These are phyloP conservation scores for Coccyzus lansbergi DNA, from an alignment of 2,797 vertebrate species.

Conservation along the genomic window DNA sequence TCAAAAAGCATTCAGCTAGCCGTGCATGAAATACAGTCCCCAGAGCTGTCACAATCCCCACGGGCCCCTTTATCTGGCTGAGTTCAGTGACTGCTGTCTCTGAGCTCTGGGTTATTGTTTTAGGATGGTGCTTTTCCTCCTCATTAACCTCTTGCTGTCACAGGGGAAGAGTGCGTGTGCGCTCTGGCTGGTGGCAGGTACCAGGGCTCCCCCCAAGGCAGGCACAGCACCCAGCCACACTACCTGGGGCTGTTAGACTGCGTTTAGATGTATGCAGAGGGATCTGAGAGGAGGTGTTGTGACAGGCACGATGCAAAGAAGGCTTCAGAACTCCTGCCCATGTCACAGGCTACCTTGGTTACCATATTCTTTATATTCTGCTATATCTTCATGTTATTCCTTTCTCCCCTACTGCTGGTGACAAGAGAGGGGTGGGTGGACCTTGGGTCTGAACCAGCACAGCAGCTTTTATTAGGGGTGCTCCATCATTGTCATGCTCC, in stretches of 20 bases:
- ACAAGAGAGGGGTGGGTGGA: not conserved
- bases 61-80: slow-evolving; percentile 52
- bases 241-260: not conserved
- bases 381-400: not conserved
- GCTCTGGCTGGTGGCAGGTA: not conserved
- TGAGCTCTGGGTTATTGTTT: slow-evolving; percentile 50
- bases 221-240: accelerated
- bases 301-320: not conserved
- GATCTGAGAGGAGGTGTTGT: not conserved
- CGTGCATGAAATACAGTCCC: slow-evolving; percentile 63
- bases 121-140: slow-evolving; percentile 56
- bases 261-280: accelerated
- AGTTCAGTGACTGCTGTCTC: slow-evolving; percentile 51
- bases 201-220: not conserved
- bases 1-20: slow-evolving; percentile 57
- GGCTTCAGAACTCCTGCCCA: not conserved
- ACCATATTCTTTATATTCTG: not conserved
- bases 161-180: not conserved
- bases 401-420: not conserved
- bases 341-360: not conserved
- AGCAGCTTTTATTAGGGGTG: not conserved
- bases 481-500: not conserved
- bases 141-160: slow-evolving; percentile 49
- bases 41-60: slow-evolving; percentile 64
- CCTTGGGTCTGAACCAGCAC: not conserved